Evolutionary conservation across 1,140 invertebrate species (phyloP).

Genomic region (Drosophila micromelanica): DNA sequence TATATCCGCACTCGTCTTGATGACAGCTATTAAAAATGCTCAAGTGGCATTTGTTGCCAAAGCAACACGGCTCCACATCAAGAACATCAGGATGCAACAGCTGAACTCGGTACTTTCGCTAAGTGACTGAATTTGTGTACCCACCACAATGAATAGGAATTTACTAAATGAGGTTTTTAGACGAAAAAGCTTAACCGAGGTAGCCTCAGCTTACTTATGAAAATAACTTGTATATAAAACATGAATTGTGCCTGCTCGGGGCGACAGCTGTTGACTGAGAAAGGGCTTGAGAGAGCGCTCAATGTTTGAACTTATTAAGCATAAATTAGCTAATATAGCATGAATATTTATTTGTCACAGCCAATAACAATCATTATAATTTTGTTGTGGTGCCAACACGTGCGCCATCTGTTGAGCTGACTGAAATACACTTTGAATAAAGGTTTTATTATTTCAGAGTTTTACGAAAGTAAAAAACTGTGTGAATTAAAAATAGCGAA

Average conservation of each 20-base stretch:
- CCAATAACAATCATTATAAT: too few species aligned
- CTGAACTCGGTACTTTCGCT: background rate
- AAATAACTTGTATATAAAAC: conserved; percentile 13
- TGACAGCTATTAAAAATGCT: conserved; percentile 12
- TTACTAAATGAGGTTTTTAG: background rate
- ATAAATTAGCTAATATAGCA: too few species aligned
- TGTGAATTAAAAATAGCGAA: too few species aligned
- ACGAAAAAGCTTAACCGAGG: background rate
- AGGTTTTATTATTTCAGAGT: too few species aligned
- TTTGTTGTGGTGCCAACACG: too few species aligned
- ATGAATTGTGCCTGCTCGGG: background rate
- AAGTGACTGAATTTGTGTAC: background rate
- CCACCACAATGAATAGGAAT: background rate
- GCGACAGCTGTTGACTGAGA: background rate
- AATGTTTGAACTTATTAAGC: too few species aligned
- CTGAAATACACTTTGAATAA: too few species aligned
- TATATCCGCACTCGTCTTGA: background rate
- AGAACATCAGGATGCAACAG: conserved; percentile 10
- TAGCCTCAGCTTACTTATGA: background rate
- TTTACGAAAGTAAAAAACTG: too few species aligned
- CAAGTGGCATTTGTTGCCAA: conserved; percentile 32
- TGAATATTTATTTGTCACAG: too few species aligned
- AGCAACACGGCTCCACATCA: conserved; percentile 4
- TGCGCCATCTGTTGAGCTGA: too few species aligned
- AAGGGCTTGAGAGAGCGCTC: too few species aligned